Evolutionary conservation across 2,797 vertebrate species (phyloP).

Genomic region (Halcyon leucocephala): DNA sequence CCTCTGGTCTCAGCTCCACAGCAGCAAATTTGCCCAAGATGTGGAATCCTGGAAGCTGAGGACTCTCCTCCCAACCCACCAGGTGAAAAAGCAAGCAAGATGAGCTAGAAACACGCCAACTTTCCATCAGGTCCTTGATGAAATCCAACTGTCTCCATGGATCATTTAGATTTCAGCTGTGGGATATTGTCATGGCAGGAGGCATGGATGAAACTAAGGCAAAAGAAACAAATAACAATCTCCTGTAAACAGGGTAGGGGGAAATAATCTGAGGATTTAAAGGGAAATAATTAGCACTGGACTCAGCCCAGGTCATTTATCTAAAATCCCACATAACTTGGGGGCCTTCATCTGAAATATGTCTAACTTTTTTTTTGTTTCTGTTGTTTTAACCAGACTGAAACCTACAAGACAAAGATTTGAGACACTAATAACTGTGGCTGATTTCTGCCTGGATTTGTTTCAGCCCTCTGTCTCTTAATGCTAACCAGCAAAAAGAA

Average conservation of each 20-base stretch:
- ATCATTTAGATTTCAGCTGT: neutral
- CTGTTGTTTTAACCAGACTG: constrained; percentile 41
- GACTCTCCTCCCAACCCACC: neutral
- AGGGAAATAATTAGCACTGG: constrained; percentile 25
- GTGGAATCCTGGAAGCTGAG: neutral
- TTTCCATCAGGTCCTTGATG: neutral
- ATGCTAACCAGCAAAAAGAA: constrained; percentile 17
- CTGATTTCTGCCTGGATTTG: constrained; percentile 55
- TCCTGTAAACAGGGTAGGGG: neutral
- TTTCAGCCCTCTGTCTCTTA: constrained; percentile 47
- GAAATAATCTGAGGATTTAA: neutral
- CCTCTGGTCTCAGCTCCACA: neutral
- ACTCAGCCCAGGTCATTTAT: constrained; percentile 24
- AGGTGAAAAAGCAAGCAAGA: neutral
- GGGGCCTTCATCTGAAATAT: constrained; percentile 29
- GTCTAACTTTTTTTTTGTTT: neutral
- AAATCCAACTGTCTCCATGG: neutral
- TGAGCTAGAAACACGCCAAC: neutral
- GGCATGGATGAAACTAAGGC: neutral
- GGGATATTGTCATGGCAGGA: neutral
- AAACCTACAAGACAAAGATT: constrained; percentile 44
- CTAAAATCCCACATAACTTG: neutral
- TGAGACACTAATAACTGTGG: constrained; percentile 46
- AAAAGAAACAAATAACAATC: constrained; percentile 1
- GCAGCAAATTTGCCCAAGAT: neutral